Base-by-base conservation (phyloP, 2,888 invertebrate genomes). In the Acleris sparsana region DNA sequence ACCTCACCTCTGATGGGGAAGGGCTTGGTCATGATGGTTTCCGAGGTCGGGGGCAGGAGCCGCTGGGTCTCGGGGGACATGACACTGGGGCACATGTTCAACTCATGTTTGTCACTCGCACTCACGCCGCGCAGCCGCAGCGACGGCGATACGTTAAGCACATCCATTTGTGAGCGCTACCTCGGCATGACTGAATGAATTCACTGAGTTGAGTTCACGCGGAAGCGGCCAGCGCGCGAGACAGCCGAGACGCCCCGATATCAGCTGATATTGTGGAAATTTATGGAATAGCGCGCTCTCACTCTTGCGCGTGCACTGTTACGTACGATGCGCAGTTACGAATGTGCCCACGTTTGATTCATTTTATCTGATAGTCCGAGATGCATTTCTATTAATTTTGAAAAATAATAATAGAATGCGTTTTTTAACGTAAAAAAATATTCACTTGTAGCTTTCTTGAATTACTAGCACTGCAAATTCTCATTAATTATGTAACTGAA, bases 21-120 rank as follows among this genome's bases (percentile, higher is more conserved):
- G 68, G 97, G 97, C 92, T 97, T 97, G 52, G 97, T 97, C 94
- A 96, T 96, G 60, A 97, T 96, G 53, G 97, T 97, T 83, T 97
- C 97, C 68, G 96, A 95, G 11, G 96, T 96, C 59, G 97, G 96
- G 68, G 96, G 96, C 80, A 95, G 84, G 71, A 96, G 93, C 79
- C 94, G 90, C 81, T 94, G 94, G 9, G 94, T 94, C 82, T 94
- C 94, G 67, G 94, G 93, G 18, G 96, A 95, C 96, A 96, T 96
- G 7, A 93, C 94, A 89, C 95, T 95, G n/a, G 95, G 94, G 79
- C 95, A 94, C 79, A 93, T 84, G 77, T 93, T 88, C 75, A 94
- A 92, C 77, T 94, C 94, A 78, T 93, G 91, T 78, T 90, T 88
- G 77, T 87, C 88, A 74, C 77, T 81, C 68, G 87, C 89, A 84